phyloP scores from a whole-genome alignment of 2,797 vertebrate species.

The Syncerus caffer region DNA sequence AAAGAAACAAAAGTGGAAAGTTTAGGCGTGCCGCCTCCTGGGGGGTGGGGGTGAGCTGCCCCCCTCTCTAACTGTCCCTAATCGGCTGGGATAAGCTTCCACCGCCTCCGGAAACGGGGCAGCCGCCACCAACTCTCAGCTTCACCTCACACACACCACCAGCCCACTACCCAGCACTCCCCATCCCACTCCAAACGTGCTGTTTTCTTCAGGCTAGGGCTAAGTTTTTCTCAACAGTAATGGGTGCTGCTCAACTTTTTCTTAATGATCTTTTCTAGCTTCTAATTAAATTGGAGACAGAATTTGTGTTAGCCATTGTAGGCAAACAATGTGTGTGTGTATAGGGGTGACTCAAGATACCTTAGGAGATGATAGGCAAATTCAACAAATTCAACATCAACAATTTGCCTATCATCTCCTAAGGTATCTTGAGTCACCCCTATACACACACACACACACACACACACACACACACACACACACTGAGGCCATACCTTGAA shows the following conservation, averaged over 20 bases:
- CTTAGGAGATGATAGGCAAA: too few relatives aligned
- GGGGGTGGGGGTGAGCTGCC: not conserved
- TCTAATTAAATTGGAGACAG: constrained; percentile 43
- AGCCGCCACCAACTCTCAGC: not conserved
- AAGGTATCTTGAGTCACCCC: constrained; percentile 66
- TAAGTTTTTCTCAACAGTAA: constrained; percentile 5
- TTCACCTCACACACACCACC: not conserved
- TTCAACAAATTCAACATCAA: not conserved
- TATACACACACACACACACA: not conserved
- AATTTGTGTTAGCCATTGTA: not conserved
- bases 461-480: not conserved
- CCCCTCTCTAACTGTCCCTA: not conserved
- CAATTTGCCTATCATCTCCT: constrained; percentile 49
- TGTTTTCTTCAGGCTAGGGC: not conserved
- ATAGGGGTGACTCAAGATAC: too few relatives aligned
- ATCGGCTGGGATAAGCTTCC: not conserved
- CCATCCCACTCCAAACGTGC: not conserved
- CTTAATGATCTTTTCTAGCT: not conserved
- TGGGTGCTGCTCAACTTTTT: not conserved
- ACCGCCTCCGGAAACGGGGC: not conserved
- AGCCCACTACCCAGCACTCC: not conserved
- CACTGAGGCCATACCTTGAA: constrained; percentile 67
- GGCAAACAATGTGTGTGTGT: too few relatives aligned
- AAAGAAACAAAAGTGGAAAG: not conserved
- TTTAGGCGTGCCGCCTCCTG: rapidly evolving